A percentile compares a stretch with the other conserved stretches of the same genome.
Evolutionary conservation across 2,888 invertebrate genomes (phyloP).

Genomic region (Catocala nupta): DNA sequence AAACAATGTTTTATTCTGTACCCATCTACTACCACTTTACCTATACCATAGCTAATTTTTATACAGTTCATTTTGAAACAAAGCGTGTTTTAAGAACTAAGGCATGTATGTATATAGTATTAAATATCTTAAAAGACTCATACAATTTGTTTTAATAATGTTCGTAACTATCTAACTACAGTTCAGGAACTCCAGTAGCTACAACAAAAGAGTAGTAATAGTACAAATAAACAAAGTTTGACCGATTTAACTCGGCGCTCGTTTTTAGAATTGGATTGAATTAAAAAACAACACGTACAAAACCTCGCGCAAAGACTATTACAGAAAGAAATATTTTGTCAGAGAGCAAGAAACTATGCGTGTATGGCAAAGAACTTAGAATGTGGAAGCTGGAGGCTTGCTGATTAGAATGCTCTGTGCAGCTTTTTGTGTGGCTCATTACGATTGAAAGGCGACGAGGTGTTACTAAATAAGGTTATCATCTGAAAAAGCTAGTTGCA

Average conservation of each 20-base stretch:
- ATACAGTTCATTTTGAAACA: no score
- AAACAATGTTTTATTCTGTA: no score
- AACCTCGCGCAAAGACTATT: constrained; percentile 12
- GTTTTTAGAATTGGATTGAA: not conserved
- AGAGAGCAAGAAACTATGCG: constrained; percentile 10
- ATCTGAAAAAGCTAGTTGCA: constrained; percentile 71
- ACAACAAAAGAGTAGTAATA: not conserved
- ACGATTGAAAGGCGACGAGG: constrained; percentile 37
- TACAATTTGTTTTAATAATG: no score
- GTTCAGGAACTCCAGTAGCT: no score
- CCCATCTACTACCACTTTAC: no score
- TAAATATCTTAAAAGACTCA: no score
- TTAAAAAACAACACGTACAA: constrained; percentile 19
- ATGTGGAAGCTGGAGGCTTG: constrained; percentile 13
- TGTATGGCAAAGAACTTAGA: constrained; percentile 5
- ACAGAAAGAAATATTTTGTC: constrained; percentile 5
- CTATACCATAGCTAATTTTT: no score
- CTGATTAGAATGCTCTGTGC: constrained; percentile 26
- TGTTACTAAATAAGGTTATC: constrained; percentile 65
- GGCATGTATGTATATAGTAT: no score
- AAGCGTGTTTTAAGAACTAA: no score
- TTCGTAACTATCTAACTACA: no score
- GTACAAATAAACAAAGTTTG: constrained; percentile 9
- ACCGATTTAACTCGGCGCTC: constrained; percentile 24
- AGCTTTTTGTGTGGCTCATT: constrained; percentile 34